Evolutionary conservation across 2,113 vertebrate genomes (phyloP).

Genomic region (Otocyon megalotis): DNA sequence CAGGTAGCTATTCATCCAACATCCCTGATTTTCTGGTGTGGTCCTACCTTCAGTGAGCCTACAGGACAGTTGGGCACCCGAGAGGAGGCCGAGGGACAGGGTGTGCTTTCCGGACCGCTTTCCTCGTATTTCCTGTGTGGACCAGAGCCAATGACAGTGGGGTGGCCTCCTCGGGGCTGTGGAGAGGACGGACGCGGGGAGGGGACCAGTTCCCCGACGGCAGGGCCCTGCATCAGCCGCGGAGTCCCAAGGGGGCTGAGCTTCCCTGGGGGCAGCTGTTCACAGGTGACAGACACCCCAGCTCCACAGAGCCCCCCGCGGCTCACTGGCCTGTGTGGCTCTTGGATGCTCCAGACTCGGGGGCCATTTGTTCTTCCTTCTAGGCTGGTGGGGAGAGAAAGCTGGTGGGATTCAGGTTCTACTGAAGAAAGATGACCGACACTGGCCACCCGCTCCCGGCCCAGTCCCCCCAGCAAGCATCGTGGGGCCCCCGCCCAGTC

Average conservation of each 20-base stretch:
- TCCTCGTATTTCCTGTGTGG: neutral
- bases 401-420: neutral
- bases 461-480: rapidly evolving
- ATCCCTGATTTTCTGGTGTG: neutral
- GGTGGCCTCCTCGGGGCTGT: neutral
- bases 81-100: neutral
- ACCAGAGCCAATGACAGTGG: neutral
- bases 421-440: neutral
- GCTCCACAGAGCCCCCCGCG: neutral
- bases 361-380: neutral
- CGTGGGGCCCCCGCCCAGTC: too few species aligned
- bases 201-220: too few species aligned
- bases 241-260: neutral
- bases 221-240: neutral
- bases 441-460: too few species aligned
- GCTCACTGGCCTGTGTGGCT: neutral
- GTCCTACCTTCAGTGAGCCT: neutral
- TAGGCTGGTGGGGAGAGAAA: neutral
- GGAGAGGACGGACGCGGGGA: neutral
- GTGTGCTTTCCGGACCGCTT: neutral
- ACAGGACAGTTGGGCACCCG: neutral
- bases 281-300: neutral
- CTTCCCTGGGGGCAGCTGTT: neutral
- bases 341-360: neutral
- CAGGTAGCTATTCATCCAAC: neutral